Base-by-base conservation (phyloP, 2,888 invertebrate species). In the Syrphus vitripennis region DNA sequence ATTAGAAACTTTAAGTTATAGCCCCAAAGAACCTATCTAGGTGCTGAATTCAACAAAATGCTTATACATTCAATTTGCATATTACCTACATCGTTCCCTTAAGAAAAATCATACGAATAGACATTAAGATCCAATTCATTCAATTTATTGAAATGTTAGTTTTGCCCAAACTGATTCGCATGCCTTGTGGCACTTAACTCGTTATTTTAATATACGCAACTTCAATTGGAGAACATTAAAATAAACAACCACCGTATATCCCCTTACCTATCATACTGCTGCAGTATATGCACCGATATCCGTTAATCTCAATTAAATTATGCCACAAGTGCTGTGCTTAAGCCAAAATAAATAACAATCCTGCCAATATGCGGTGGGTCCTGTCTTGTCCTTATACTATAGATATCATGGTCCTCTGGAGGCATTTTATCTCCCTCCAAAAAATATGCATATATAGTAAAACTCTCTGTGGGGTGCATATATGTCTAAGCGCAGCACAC, bases 261-360 rank as follows among this genome's bases (percentile, higher is more conserved):
- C n/a, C n/a, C n/a, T n/a, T 9, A 59, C 7, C n/a, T 21, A 1
- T 24, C 21, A 40, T n/a, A n/a, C n/a, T n/a, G n/a, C 55, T n/a
- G 74, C 14, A 40, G 55, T 16, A 65, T 37, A 53, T 7, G 57
- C 40, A 71, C 4, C 29, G 42, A 63, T 84, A 80, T 86, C 77
- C 77, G 81, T 86, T 86, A 82, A 86, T 86, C 86, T 86, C 77
- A 86, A 86, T 86, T 86, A 86, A 86, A 86, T 82, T 78, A 86
- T 86, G 86, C 86, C 86, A 86, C 77, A 65, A 86, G 81, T 86
- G 81, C 77, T 82, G 81, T 86, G 81, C 77, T 82, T 74, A 53
- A 42, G 77, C 86, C 72, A 48, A 74, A 86, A 86, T 86, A 86
- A 86, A 86, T 86, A 78, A 86, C 77, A 74, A 48, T 59, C 72